These are phyloP conservation scores for Calliphora vicina DNA, from an alignment of 1,140 invertebrate genomes.

Conservation along the genomic window DNA sequence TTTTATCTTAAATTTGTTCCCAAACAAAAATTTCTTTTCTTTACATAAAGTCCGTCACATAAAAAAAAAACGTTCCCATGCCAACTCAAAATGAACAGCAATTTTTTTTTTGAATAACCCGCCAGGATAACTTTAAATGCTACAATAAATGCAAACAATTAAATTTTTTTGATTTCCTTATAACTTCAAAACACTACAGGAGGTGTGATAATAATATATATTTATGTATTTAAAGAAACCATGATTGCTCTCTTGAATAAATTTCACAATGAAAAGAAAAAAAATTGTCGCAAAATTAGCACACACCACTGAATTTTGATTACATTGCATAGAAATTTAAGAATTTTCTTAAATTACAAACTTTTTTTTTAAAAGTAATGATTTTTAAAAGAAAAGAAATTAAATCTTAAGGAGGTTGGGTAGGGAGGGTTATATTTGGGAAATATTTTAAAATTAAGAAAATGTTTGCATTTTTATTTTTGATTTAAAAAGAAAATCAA, in stretches of 20 bases:
- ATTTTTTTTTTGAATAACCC: too few relatives aligned
- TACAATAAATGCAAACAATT: neutral
- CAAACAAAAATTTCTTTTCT: too few relatives aligned
- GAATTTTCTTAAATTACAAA: neutral
- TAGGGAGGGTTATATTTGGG: too few relatives aligned
- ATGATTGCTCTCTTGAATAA: neutral
- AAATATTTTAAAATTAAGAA: neutral
- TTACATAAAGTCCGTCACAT: too few relatives aligned
- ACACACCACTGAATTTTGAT: neutral
- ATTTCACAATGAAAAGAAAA: neutral
- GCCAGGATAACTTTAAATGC: neutral
- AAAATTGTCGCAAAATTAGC: neutral
- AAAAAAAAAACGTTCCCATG: too few relatives aligned
- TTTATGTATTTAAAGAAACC: neutral
- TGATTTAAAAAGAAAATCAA: neutral
- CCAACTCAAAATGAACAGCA: too few relatives aligned
- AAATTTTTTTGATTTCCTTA: too few relatives aligned
- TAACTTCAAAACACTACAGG: neutral
- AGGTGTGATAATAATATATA: neutral
- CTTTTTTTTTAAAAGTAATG: neutral
- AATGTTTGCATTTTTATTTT: neutral
- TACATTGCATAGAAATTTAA: neutral
- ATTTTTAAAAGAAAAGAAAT: neutral
- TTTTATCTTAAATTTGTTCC: too few relatives aligned
- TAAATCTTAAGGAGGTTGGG: neutral